phyloP scores from a whole-genome alignment of 2,888 invertebrate genomes.

The Cosmia pyralina region DNA sequence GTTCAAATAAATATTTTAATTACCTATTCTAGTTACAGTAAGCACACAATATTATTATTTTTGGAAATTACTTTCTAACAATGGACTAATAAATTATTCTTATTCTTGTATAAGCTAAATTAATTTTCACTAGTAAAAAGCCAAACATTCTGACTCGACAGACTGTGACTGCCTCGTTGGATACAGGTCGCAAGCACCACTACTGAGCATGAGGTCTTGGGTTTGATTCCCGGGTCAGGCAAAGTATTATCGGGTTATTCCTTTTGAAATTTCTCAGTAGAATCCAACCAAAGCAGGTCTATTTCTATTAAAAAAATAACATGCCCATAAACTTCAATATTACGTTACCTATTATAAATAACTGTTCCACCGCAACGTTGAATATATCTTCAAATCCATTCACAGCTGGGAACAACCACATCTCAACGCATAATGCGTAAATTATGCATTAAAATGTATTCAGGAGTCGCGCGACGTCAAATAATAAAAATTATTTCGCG shows the following conservation, averaged over 20 bases:
- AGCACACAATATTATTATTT: too few species aligned
- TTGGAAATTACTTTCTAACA: too few species aligned
- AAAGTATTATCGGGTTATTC: neutral
- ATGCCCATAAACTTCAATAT: neutral
- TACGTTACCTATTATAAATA: neutral
- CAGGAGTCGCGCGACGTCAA: slow-evolving; percentile 51
- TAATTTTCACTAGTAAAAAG: neutral
- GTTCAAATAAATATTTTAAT: too few species aligned
- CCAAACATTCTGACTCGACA: neutral
- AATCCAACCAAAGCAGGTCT: neutral
- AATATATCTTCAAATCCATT: slow-evolving; percentile 30
- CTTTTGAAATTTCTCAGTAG: neutral
- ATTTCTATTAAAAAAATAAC: neutral
- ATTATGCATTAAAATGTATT: slow-evolving; percentile 56
- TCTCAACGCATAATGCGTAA: slow-evolving; percentile 40
- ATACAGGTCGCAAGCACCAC: neutral
- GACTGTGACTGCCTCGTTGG: neutral
- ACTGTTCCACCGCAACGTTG: neutral
- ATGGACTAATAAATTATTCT: too few species aligned
- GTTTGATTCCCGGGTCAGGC: neutral
- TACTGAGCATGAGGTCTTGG: too few species aligned
- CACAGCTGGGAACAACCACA: slow-evolving; percentile 21
- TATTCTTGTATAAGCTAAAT: too few species aligned
- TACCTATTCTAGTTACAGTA: too few species aligned
- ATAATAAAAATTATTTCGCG: slow-evolving; percentile 68